Conservation (phyloP, 2,888 invertebrate genomes). For the Thecocarcelia acutangulata region DNA sequence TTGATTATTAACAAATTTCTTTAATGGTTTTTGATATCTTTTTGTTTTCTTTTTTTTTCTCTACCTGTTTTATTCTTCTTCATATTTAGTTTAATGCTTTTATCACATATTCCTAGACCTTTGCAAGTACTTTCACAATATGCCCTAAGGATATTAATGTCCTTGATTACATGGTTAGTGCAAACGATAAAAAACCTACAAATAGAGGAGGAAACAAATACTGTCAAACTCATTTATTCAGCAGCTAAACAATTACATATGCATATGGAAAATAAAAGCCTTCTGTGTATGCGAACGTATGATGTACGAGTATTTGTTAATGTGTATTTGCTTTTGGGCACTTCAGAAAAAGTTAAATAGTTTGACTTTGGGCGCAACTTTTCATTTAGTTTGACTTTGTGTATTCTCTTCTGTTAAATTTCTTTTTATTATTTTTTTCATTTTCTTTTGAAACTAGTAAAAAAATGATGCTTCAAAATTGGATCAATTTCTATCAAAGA, state of each 20-base stretch:
- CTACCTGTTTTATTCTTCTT: neutral
- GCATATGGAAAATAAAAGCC: neutral
- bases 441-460: conserved; percentile 5
- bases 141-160: conserved; percentile 50
- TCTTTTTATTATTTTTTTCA: conserved; percentile 15
- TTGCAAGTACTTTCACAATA: conserved; percentile 51
- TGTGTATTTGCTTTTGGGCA: neutral
- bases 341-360: conserved; percentile 28
- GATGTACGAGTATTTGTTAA: neutral
- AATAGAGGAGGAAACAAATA: neutral
- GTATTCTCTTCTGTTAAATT: conserved; percentile 8
- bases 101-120: conserved; percentile 17
- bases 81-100: conserved; percentile 12
- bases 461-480: conserved; percentile 10
- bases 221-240: conserved; percentile 12
- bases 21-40: neutral
- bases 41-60: conserved; percentile 12
- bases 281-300: neutral
- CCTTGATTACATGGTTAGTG: conserved; percentile 63
- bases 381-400: conserved; percentile 43
- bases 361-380: conserved; percentile 46
- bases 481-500: conserved; percentile 40
- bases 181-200: conserved; percentile 24
- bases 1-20: too few relatives aligned
- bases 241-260: conserved; percentile 1